Evolutionary conservation across 2,113 vertebrate species (phyloP).

Genomic region (Calyptomena viridis): DNA sequence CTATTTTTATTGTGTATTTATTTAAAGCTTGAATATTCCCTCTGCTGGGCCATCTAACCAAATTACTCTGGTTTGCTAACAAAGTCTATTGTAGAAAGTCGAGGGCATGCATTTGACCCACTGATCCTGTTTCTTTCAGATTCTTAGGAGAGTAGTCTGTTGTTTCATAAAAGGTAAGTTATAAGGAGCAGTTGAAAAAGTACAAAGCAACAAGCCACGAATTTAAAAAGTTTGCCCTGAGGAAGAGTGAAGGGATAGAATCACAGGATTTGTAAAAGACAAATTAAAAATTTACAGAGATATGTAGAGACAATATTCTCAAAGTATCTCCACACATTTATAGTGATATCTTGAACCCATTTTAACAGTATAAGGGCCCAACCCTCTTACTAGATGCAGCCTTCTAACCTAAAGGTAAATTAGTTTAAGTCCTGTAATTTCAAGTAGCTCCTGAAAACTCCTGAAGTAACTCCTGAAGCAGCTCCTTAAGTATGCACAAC

Average conservation of each 20-base stretch:
- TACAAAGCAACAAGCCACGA: neutral
- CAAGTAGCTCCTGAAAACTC: neutral
- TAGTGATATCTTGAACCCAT: neutral
- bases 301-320: neutral
- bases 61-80: slow-evolving; percentile 57
- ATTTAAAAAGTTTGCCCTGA: neutral
- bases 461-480: neutral
- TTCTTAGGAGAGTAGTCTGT: neutral
- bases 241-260: neutral
- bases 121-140: neutral
- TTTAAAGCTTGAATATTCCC: slow-evolving; percentile 79
- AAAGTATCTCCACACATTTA: neutral
- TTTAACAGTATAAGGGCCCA: neutral
- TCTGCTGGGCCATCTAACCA: slow-evolving; percentile 56
- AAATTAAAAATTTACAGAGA: neutral
- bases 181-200: neutral
- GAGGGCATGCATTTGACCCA: neutral
- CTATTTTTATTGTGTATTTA: slow-evolving; percentile 85
- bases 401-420: neutral
- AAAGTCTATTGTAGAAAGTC: neutral
- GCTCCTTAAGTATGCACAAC: neutral
- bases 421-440: neutral
- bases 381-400: neutral
- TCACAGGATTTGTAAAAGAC: neutral
- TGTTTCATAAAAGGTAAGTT: neutral